A percentile compares a stretch with the other conserved stretches of the same genome.
These are phyloP conservation scores for Pyxicephalus adspersus DNA, from an alignment of 2,113 vertebrate genomes.

Conservation along the genomic window DNA sequence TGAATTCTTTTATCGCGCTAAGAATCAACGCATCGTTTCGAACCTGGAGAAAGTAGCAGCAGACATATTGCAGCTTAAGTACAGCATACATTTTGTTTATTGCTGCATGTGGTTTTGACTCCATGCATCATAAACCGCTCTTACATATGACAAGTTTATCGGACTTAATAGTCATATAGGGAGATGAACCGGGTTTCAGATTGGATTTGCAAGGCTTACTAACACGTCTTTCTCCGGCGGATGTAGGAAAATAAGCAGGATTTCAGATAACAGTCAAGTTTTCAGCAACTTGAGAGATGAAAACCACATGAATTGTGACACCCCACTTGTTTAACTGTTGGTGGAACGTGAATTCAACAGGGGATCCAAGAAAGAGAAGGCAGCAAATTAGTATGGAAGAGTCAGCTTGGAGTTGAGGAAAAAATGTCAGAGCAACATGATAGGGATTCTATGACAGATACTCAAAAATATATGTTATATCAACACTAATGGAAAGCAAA, in stretches of 20 bases:
- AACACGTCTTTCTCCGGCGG: slow-evolving; percentile 9
- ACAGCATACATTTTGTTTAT: not conserved
- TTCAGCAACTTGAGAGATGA: slow-evolving; percentile 11
- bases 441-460: slow-evolving; percentile 37
- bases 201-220: not conserved
- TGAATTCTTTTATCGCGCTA: too few relatives aligned
- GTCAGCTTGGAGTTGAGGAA: not conserved
- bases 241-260: not conserved
- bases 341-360: slow-evolving; percentile 25
- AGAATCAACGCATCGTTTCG: too few relatives aligned
- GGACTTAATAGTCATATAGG: not conserved
- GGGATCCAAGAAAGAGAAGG: not conserved
- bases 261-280: slow-evolving; percentile 21
- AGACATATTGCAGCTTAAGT: not conserved
- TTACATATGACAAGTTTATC: not conserved
- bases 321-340: not conserved
- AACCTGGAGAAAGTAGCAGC: not conserved
- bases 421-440: slow-evolving; percentile 33
- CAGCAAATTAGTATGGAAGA: slow-evolving; percentile 27
- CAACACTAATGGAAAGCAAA: slow-evolving; percentile 35
- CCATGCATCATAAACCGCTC: not conserved
- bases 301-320: slow-evolving; percentile 19
- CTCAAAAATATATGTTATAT: slow-evolving; percentile 39
- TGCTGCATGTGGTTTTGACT: not conserved
- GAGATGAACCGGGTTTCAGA: not conserved